Percentiles rank a stretch among this genome's conserved stretches.
These are phyloP conservation scores for Galeruca laticollis DNA, from an alignment of 2,888 invertebrate genomes.

Conservation along the genomic window DNA sequence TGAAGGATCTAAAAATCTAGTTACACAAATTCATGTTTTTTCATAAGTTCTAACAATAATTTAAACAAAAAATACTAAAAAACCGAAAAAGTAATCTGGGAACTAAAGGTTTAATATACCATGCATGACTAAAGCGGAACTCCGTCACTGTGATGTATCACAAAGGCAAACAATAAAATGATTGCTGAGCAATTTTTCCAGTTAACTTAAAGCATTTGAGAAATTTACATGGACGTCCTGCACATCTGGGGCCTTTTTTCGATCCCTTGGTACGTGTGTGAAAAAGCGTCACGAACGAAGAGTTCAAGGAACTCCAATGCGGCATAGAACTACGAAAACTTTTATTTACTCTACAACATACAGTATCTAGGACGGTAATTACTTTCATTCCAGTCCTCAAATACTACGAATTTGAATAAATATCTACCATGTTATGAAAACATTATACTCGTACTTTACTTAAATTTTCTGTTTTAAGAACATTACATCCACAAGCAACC, in stretches of 20 bases:
- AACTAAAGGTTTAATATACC: too few relatives aligned
- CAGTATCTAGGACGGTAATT: neutral
- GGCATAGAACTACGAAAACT: too few relatives aligned
- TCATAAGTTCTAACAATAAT: too few relatives aligned
- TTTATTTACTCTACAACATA: neutral
- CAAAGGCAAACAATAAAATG: conserved; percentile 21
- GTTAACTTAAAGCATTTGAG: conserved; percentile 30
- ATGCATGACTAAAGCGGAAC: neutral
- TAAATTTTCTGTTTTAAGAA: too few relatives aligned
- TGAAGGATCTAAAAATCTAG: too few relatives aligned
- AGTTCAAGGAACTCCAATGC: conserved; percentile 2
- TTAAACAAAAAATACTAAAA: too few relatives aligned
- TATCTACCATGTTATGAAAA: too few relatives aligned
- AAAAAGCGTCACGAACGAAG: conserved; percentile 22
- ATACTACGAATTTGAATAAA: neutral
- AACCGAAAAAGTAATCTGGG: too few relatives aligned
- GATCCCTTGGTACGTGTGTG: conserved; percentile 10
- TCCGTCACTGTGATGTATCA: neutral
- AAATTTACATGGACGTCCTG: conserved; percentile 32
- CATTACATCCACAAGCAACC: too few relatives aligned
- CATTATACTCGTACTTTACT: too few relatives aligned
- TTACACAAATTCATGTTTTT: too few relatives aligned
- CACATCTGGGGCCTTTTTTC: conserved; percentile 22
- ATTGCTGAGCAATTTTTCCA: conserved; percentile 34
- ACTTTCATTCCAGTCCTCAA: neutral